Evolutionary conservation across 2,888 invertebrate genomes (phyloP), one percentile per base, ranked within the genome.

Genomic region (Drosophila quinaria): DNA sequence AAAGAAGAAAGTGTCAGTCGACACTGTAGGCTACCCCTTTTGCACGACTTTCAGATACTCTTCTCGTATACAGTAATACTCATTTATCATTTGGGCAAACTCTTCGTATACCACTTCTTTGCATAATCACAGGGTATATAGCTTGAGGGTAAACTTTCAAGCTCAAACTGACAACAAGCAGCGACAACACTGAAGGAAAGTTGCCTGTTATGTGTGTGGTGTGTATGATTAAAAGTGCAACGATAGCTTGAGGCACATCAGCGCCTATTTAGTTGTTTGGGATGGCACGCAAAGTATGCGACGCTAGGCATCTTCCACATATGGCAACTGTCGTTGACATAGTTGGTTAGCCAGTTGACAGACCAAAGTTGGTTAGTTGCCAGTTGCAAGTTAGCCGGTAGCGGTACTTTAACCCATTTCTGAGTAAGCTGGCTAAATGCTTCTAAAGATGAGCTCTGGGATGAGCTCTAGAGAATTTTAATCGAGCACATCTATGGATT

Each of bases 371-470:
- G 75, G 81, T 44, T 52, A 51, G 62, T 64, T 55, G 50, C 42
- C 54, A 47, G 50, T 54, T 68, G 63, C 39, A 46, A 58, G 29
- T 58, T 17, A n/a, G 25, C 31, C 44, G n/a, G 39, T 56, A 35
- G 68, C 80, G 80, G 80, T 81, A 64, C 67, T 78, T 60, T 73
- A 81, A 81, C 81, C 68, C 70, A 81, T 63, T 81, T 81, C 17
- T 22, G 17, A 33, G 35, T 58, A 37, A 29, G 9, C 22, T 29
- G 51, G 35, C 22, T n/a, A 17, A 41, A 13, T 10, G n/a, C 13
- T 31, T 42, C 35, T 31, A 1, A 22, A 33, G 25, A 50, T 37
- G 22, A 46, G 19, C 35, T 39, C 11, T 3, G n/a, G 11, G n/a
- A 37, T 6, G 2, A 37, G 0, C 6, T 11, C 3, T 15, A 4